Evolutionary conservation across 2,797 vertebrate genomes (phyloP), one percentile per base, ranked within the genome.

Genomic region (Thripadectes ignobilis): DNA sequence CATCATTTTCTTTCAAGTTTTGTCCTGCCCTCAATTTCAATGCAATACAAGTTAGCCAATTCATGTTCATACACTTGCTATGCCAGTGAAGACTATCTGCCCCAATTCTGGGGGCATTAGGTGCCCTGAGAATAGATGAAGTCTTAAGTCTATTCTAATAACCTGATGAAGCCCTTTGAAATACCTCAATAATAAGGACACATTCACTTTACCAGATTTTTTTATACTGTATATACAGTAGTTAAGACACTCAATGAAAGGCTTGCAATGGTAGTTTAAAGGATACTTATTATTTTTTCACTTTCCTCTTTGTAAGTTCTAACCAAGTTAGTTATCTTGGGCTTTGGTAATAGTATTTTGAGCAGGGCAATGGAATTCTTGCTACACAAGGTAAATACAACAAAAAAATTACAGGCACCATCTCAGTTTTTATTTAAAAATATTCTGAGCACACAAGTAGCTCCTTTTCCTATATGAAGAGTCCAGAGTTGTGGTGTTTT

Each of bases 341-440:
- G 34, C 36, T 79, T 69, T 82, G 43, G 23, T 57, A 91, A 51
- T 6, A 13, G 21, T 75, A 18, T 30, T 78, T 71, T 51, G 10
- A 83, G 57, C 3, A 36, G 26, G 20, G 29, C 32, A 94, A 81
- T 3, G 4, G 30, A 78, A 84, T 84, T 55, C 45, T 81, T 81
- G 66, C 19, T 85, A 36, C 34, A 68, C 43, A 82, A 76, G 20
- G 61, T 75, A 93, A 91, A 80, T 58, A 30, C 6, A 76, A 82
- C 19, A 14, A 55, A 65, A 66, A 55, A 74, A 18, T 16, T 41
- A 74, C 0, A 92, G 68, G 82, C 69, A 95, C 51, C 55, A 59
- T 77, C 61, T 87, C 63, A 55, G 19, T 49, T 94, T 93, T 91
- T 93, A 92, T 92, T 96, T 69, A 19, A 62, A 89, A 83, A 39